Evolutionary conservation across 2,888 invertebrate genomes (phyloP).

Genomic region (Ametastegia equiseti): DNA sequence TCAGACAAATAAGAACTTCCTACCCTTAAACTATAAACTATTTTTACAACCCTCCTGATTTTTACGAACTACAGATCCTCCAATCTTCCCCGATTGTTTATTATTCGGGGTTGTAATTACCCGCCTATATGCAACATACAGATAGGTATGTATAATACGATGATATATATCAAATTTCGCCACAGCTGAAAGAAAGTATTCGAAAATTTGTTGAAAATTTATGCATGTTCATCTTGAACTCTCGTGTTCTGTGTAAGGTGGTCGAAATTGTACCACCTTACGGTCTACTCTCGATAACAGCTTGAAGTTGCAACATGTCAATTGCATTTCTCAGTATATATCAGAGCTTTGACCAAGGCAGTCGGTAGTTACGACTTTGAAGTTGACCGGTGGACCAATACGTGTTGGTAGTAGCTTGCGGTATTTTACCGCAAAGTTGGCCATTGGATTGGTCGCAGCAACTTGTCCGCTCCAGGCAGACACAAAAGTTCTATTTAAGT

Average conservation of each 20-base stretch:
- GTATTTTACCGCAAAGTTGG: constrained; percentile 35
- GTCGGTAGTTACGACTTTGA: constrained; percentile 22
- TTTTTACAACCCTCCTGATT: constrained; percentile 33
- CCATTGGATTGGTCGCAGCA: constrained; percentile 6
- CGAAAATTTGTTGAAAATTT: background rate
- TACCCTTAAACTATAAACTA: constrained; percentile 26
- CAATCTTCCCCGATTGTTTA: background rate
- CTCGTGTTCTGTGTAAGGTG: background rate
- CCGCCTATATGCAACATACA: background rate
- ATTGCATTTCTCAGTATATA: constrained; percentile 21
- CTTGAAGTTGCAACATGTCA: constrained; percentile 40
- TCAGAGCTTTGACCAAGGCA: constrained; percentile 11
- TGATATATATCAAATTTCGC: background rate
- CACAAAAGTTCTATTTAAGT: constrained; percentile 37
- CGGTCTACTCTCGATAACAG: background rate
- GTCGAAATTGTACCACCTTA: background rate
- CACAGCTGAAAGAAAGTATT: background rate
- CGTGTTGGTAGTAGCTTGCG: background rate
- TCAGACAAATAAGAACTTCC: constrained; percentile 30
- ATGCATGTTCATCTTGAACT: background rate
- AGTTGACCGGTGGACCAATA: constrained; percentile 32
- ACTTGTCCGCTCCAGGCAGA: constrained; percentile 31
- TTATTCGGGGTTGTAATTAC: background rate
- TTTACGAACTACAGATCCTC: background rate
- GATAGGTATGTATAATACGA: background rate